A percentile compares a stretch with the other conserved stretches of the same genome.
Evolutionary conservation across 2,113 vertebrate species (phyloP).

Genomic region (Lamprotornis superbus): DNA sequence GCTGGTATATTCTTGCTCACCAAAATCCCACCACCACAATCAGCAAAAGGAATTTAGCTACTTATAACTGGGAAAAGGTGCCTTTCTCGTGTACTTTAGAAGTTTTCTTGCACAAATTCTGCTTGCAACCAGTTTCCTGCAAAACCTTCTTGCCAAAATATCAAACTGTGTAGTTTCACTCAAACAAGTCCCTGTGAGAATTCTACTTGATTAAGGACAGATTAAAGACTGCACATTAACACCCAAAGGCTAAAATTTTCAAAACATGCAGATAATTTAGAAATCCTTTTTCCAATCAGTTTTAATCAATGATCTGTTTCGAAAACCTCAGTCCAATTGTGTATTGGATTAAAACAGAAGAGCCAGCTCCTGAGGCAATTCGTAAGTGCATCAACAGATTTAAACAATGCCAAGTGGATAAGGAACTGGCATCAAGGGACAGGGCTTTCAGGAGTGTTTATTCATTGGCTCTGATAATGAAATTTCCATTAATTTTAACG

Average conservation of each 20-base stretch:
- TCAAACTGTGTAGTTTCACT: background rate
- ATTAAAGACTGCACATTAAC: background rate
- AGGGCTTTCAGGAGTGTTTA: background rate
- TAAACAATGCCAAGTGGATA: background rate
- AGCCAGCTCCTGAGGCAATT: background rate
- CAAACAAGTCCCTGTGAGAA: background rate
- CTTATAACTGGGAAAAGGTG: background rate
- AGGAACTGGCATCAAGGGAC: background rate
- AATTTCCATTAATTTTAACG: background rate
- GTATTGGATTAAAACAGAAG: background rate
- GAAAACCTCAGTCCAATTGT: background rate
- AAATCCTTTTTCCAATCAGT: background rate
- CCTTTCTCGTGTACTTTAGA: background rate
- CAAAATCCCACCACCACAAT: background rate
- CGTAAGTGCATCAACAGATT: background rate
- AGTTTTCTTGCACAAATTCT: background rate
- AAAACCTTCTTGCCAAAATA: background rate
- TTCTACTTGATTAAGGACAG: background rate
- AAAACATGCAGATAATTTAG: background rate
- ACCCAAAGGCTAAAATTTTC: background rate
- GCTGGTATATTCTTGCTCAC: background rate
- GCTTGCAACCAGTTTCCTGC: background rate
- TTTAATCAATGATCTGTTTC: slow-evolving; percentile 15
- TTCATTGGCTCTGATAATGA: background rate
- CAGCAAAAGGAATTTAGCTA: background rate